Evolutionary conservation across 2,888 invertebrate genomes (phyloP).

Genomic region (Drosophila aldrichi): DNA sequence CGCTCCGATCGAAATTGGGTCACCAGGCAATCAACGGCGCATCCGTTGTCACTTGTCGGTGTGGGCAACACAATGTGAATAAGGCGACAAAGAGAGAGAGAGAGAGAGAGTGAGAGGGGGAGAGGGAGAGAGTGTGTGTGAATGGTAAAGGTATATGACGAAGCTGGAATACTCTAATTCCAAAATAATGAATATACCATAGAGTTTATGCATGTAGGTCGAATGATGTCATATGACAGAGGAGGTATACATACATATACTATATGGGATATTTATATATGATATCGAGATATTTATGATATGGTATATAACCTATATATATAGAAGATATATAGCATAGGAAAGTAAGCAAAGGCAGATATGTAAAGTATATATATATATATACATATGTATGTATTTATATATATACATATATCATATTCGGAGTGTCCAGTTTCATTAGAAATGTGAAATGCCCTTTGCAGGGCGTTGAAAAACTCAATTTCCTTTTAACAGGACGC

Average conservation of each 20-base stretch:
- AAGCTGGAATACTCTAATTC: conserved; percentile 1
- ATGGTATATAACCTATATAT: no score
- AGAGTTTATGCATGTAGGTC: background rate
- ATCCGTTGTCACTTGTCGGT: conserved; percentile 16
- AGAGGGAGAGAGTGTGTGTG: background rate
- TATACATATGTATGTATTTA: no score
- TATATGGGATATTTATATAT: background rate
- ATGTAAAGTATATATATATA: no score
- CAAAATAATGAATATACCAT: background rate
- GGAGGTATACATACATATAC: background rate
- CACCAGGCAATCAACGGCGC: conserved; percentile 48
- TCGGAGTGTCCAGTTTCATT: background rate
- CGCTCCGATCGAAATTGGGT: conserved; percentile 43
- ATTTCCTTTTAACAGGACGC: conserved; percentile 50
- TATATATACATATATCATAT: no score
- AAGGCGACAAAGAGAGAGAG: no score
- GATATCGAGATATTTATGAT: no score
- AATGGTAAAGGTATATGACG: background rate
- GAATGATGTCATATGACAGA: background rate
- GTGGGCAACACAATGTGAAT: background rate
- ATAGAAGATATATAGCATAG: no score
- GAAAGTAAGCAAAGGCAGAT: no score
- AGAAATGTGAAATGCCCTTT: conserved; percentile 29
- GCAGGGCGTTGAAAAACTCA: conserved; percentile 43
- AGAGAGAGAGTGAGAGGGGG: no score